Evolutionary conservation across 30 jellyfish, hydroid and myxozoan species (phyloP), one percentile per base, ranked within the genome.

Genomic region (Hydractinia symbiolongicarpus): DNA sequence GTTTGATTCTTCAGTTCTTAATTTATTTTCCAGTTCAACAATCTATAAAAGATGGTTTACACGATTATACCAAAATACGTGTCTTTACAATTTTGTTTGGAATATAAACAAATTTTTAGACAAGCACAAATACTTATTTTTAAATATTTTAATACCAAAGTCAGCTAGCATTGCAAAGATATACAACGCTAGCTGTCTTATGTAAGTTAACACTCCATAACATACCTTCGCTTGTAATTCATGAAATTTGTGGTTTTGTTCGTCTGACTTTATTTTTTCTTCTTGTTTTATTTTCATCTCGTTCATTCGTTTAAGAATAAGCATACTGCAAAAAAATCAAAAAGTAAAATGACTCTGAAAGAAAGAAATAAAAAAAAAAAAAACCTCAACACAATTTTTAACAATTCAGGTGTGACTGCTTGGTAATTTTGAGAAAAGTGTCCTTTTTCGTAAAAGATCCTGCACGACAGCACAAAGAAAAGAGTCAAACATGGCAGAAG

Each of bases 211-310:
- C 44, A 30, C 44, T 30, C 44, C 44, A 30, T 30, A 30, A 30
- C 44, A 30, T 58, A 64, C 74, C 74, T 64, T 64, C 40, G 19
- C 52, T 64, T 64, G 19, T 64, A n/a, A 51, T 64, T 64, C 74
- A 13, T n/a, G 52, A 51, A 64, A n/a, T 7, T 7, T 13, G 40
- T 30, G 1, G 44, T 13, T 4, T 6, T 64, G 1, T 64, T 64
- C 52, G 7, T 64, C 6, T 4, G 9, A 44, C 74, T 6, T 6
- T 13, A 13, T 9, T n/a, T 64, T 64, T 64, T 64, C 40, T 64
- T 64, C 74, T 5, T 6, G 16, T 13, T 64, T 7, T 2, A 7
- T 6, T 64, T 64, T 64, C 52, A 64, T 64, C 9, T 64, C 74
- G 7, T 44, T 64, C 74, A 64, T 64, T 6, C 19, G 7, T 64